phyloP scores from a whole-genome alignment of 2,888 invertebrate species.

The Trachelus troglodyta region DNA sequence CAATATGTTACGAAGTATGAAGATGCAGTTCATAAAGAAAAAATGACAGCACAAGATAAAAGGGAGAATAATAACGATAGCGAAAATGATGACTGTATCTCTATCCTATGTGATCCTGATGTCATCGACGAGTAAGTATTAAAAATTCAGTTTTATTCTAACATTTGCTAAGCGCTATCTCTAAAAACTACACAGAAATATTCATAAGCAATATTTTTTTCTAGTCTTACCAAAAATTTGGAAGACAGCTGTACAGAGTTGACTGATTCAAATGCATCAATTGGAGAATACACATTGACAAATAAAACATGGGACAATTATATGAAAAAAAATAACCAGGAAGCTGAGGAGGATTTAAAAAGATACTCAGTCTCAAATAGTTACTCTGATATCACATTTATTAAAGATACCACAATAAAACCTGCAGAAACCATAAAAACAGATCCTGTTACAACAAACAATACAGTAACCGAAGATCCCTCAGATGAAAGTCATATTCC shows the following conservation, averaged over 20 bases:
- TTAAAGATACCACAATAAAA: neutral
- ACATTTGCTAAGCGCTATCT: neutral
- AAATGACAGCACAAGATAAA: neutral
- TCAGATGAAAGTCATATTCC: neutral
- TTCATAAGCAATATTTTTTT: neutral
- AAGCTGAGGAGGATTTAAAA: neutral
- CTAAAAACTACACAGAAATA: neutral
- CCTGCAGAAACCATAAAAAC: neutral
- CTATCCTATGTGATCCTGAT: neutral
- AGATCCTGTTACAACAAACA: neutral
- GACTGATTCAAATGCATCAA: neutral
- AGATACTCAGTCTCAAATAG: neutral
- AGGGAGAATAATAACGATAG: neutral
- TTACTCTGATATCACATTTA: neutral
- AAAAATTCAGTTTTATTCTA: neutral
- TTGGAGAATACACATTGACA: neutral
- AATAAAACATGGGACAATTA: neutral
- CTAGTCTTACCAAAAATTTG: neutral
- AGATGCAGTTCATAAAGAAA: neutral
- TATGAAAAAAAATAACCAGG: neutral
- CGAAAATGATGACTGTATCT: neutral
- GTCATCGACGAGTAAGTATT: neutral
- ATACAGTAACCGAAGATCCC: neutral
- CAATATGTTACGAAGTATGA: neutral
- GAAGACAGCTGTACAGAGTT: neutral